These are phyloP conservation scores for Myiozetetes cayanensis DNA, from an alignment of 2,113 vertebrate species.

Conservation along the genomic window DNA sequence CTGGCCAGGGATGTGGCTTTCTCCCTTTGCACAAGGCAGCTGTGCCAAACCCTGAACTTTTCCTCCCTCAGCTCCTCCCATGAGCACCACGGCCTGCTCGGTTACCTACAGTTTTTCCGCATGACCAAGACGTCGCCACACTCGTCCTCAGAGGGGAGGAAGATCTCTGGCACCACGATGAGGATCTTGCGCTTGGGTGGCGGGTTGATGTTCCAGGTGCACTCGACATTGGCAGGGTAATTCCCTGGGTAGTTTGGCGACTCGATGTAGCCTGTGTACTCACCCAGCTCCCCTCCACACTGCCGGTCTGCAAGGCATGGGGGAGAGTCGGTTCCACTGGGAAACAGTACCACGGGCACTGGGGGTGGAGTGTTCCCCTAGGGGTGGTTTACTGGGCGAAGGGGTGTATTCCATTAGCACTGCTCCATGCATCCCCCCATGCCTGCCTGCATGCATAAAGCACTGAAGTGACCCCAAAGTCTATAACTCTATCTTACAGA, in stretches of 20 bases:
- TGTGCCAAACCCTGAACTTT: not conserved
- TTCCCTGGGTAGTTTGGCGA: constrained; percentile 98
- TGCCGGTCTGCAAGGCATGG: constrained; percentile 81
- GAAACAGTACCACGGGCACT: not conserved
- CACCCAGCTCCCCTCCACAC: constrained; percentile 94
- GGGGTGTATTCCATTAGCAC: not conserved
- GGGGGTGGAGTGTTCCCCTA: not conserved
- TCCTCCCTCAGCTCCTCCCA: not conserved
- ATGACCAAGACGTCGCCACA: constrained; percentile 97
- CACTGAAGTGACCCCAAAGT: not conserved
- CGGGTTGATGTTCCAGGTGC: constrained; percentile 98
- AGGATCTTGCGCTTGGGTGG: constrained; percentile 97
- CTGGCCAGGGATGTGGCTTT: rapidly evolving
- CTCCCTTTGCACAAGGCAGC: not conserved
- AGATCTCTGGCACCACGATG: constrained; percentile 97
- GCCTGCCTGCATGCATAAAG: not conserved
- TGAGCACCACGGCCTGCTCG: not conserved
- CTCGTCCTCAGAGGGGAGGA: constrained; percentile 96
- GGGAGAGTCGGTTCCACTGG: not conserved
- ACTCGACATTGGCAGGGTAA: constrained; percentile 93
- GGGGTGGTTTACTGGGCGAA: not conserved
- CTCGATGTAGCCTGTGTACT: constrained; percentile 96
- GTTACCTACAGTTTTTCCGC: constrained; percentile 97
- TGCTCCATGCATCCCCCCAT: not conserved
- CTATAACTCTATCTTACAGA: not conserved